Evolutionary conservation across 2,113 vertebrate genomes (phyloP).

Genomic region (Lepidothrix coronata): DNA sequence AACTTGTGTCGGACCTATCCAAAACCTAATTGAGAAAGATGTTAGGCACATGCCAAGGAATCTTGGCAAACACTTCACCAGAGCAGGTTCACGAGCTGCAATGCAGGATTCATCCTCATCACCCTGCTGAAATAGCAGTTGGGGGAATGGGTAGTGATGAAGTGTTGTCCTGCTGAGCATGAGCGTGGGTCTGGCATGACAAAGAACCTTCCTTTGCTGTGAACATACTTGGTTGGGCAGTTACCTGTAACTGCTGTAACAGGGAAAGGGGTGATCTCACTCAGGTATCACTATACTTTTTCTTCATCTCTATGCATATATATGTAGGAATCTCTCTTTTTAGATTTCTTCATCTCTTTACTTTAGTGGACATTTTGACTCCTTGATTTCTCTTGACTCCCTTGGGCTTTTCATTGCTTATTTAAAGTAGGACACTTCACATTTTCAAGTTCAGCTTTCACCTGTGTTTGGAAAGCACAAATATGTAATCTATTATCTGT

Average conservation of each 20-base stretch:
- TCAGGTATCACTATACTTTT: background rate
- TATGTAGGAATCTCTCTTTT: background rate
- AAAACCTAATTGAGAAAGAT: background rate
- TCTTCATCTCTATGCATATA: background rate
- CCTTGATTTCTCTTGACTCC: background rate
- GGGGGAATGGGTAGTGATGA: background rate
- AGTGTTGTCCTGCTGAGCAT: rapidly evolving
- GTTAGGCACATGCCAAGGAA: background rate
- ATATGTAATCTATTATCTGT: background rate
- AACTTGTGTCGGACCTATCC: background rate
- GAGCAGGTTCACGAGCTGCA: background rate
- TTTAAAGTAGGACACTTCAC: background rate
- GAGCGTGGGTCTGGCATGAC: rapidly evolving
- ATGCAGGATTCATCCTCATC: background rate
- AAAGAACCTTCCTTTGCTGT: background rate
- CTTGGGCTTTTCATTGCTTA: background rate
- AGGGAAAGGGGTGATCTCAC: background rate
- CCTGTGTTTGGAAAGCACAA: background rate
- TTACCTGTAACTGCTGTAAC: background rate
- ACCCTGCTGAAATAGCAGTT: background rate
- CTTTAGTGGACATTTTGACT: background rate
- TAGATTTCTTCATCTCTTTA: background rate
- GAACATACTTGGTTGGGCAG: rapidly evolving
- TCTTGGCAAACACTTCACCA: background rate
- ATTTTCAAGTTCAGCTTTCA: background rate